Conservation (phyloP, 2,888 invertebrate species). For the Sclerodermus sp. region DNA sequence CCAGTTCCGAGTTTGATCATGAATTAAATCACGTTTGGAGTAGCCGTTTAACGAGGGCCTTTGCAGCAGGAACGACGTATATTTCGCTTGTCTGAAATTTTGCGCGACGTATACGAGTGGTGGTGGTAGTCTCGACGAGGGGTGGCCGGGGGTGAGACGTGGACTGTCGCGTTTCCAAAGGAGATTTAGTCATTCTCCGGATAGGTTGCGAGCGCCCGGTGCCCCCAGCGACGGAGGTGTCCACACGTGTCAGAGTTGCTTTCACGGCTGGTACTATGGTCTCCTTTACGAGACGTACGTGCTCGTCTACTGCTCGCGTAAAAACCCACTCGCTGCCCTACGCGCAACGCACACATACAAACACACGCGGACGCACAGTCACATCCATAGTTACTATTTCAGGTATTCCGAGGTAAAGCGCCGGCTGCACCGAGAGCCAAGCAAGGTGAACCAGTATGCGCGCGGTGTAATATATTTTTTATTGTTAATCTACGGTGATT, state of each 20-base stretch:
- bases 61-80: too few relatives aligned
- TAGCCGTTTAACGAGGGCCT: too few relatives aligned
- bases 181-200: too few relatives aligned
- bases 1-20: too few relatives aligned
- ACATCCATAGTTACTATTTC: slow-evolving; percentile 29
- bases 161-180: too few relatives aligned
- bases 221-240: not conserved
- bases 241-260: not conserved
- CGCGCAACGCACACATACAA: slow-evolving; percentile 12
- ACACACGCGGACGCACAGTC: slow-evolving; percentile 7
- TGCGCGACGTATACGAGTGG: too few relatives aligned
- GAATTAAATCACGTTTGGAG: too few relatives aligned
- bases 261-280: slow-evolving; percentile 32
- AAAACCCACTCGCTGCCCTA: slow-evolving; percentile 16
- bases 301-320: slow-evolving; percentile 20
- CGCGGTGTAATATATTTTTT: slow-evolving; percentile 37
- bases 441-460: slow-evolving; percentile 22
- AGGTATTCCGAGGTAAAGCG: slow-evolving; percentile 22
- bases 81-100: too few relatives aligned
- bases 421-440: slow-evolving; percentile 4
- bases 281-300: slow-evolving; percentile 35
- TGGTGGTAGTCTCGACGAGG: too few relatives aligned
- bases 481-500: slow-evolving; percentile 43
- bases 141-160: too few relatives aligned
- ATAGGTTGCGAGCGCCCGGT: too few relatives aligned